A percentile compares a stretch with the other conserved stretches of the same genome.
Conservation (phyloP, 2,113 vertebrate species). For the Pitta sordida region DNA sequence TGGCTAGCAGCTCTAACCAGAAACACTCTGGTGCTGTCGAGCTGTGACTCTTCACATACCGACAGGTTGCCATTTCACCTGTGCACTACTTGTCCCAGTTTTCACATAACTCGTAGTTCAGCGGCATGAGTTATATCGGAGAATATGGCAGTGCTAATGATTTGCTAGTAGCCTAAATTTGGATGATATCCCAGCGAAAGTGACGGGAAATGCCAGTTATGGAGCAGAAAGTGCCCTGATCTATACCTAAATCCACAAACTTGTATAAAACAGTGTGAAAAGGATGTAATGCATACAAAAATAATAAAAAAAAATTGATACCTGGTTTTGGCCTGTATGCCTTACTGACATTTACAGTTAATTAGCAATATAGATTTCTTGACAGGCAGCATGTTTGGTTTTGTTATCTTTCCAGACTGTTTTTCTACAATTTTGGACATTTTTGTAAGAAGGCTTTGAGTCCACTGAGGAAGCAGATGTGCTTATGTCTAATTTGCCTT, state of each 20-base stretch:
- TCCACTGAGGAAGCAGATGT: neutral
- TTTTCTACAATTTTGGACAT: neutral
- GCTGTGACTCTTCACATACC: neutral
- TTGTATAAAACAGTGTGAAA: neutral
- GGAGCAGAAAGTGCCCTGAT: neutral
- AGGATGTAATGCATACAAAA: neutral
- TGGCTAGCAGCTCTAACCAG: neutral
- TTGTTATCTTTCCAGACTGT: neutral
- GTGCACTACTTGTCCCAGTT: neutral
- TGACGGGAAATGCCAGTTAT: neutral
- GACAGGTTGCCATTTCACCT: neutral
- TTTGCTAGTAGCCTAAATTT: neutral
- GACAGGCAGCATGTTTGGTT: neutral
- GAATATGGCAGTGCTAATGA: neutral
- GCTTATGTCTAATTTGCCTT: neutral
- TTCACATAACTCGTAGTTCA: fast-evolving
- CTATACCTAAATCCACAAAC: neutral
- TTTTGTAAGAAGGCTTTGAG: neutral
- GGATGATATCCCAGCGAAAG: neutral
- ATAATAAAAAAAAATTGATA: neutral
- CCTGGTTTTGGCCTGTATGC: neutral
- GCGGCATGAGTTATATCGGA: neutral
- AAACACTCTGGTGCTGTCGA: fast-evolving
- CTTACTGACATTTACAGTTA: neutral
- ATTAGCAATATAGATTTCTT: neutral